These are phyloP conservation scores for Argynnis bischoffii DNA, from an alignment of 2,888 invertebrate species.

Conservation along the genomic window DNA sequence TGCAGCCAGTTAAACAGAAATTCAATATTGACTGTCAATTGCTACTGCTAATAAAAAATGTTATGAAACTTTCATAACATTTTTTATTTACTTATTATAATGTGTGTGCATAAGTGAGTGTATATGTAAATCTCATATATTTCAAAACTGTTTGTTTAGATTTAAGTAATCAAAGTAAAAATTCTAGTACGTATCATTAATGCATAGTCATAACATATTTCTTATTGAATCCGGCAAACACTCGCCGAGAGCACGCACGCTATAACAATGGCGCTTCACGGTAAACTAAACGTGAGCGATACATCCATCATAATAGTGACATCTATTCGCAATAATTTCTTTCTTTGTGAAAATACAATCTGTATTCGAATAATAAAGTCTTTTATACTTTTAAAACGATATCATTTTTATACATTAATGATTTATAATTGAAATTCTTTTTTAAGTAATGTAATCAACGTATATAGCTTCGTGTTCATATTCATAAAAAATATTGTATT, in stretches of 20 bases:
- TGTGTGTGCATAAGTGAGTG: no score
- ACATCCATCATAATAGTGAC: constrained; percentile 20
- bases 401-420: constrained; percentile 7
- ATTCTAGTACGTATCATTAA: constrained; percentile 13
- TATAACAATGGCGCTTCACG: constrained; percentile 25
- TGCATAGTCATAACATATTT: constrained; percentile 25
- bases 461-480: no score
- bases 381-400: constrained; percentile 11
- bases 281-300: constrained; percentile 25
- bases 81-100: no score
- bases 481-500: no score
- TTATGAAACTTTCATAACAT: no score
- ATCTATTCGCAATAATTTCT: constrained; percentile 18
- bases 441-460: no score
- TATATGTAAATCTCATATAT: no score
- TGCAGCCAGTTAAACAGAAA: no score
- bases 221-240: constrained; percentile 30
- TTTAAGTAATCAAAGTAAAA: no score
- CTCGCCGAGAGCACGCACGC: constrained; percentile 24
- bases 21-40: no score
- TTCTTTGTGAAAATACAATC: constrained; percentile 18
- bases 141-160: no score
- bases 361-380: constrained; percentile 16
- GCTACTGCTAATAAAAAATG: no score
- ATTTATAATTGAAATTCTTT: constrained; percentile 5